Evolutionary conservation across 1,140 invertebrate genomes (phyloP).

Genomic region (Idris sp.): DNA sequence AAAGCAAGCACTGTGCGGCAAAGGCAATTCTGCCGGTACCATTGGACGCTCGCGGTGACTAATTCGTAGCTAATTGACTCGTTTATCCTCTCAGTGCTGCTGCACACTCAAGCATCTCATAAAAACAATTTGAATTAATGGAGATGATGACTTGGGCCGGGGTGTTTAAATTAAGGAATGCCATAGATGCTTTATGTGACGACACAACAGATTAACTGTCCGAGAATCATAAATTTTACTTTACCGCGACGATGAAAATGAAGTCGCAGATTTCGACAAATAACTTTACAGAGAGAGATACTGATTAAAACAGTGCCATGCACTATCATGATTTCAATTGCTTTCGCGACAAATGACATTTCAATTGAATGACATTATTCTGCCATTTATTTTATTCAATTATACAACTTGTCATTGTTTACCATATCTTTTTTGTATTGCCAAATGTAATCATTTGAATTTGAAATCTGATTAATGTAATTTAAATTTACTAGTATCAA

Average conservation of each 20-base stretch:
- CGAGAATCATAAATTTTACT: slow-evolving; percentile 59
- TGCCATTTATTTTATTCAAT: slow-evolving; percentile 32
- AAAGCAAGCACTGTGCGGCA: slow-evolving; percentile 43
- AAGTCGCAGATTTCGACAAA: slow-evolving; percentile 62
- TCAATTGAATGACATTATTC: slow-evolving; percentile 29
- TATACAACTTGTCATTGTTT: too few relatives aligned
- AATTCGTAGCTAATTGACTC: slow-evolving; percentile 62
- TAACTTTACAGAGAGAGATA: slow-evolving; percentile 15
- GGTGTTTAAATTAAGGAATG: slow-evolving; percentile 51
- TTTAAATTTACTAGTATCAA: too few relatives aligned
- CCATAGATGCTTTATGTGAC: slow-evolving; percentile 37
- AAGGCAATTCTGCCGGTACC: slow-evolving; percentile 36
- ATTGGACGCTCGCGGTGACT: slow-evolving; percentile 52
- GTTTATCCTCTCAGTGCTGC: slow-evolving; percentile 59
- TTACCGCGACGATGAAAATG: slow-evolving; percentile 34
- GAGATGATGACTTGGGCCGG: slow-evolving; percentile 38
- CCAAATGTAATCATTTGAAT: too few relatives aligned
- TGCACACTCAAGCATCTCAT: slow-evolving; percentile 60
- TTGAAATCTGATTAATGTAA: too few relatives aligned
- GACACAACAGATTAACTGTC: slow-evolving; percentile 52
- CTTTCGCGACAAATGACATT: slow-evolving; percentile 19
- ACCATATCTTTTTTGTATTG: too few relatives aligned
- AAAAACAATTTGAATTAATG: slow-evolving; percentile 64
- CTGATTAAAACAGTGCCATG: slow-evolving; percentile 50
- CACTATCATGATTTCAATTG: slow-evolving; percentile 59